These are phyloP conservation scores for Bufo gargarizans DNA, from an alignment of 2,113 vertebrate species.

Conservation along the genomic window DNA sequence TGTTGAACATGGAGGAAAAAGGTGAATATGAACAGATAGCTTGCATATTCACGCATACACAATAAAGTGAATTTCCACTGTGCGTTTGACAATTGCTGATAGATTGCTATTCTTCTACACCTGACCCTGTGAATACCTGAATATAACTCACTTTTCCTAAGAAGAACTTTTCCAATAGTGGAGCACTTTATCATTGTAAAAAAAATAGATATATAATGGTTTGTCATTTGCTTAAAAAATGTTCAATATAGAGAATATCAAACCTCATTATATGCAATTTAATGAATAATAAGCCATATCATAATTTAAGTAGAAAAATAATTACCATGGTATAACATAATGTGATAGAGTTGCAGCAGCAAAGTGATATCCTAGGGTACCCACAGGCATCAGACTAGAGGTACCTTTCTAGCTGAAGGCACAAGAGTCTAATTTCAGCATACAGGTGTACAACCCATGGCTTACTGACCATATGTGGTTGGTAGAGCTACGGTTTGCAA, in stretches of 20 bases:
- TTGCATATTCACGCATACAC: not conserved
- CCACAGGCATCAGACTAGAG: too few species aligned
- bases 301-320: too few species aligned
- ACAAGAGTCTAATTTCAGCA: too few species aligned
- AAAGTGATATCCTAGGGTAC: too few species aligned
- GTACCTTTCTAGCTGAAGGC: too few species aligned
- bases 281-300: too few species aligned
- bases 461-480: too few species aligned
- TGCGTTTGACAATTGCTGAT: slow-evolving; percentile 18
- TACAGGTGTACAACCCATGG: too few species aligned
- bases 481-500: too few species aligned
- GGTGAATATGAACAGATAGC: not conserved
- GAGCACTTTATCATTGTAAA: not conserved
- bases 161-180: not conserved
- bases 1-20: not conserved
- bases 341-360: not conserved
- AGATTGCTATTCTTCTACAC: slow-evolving; percentile 16
- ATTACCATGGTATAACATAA: not conserved
- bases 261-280: not conserved
- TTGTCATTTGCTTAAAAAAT: not conserved
- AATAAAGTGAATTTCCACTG: slow-evolving; percentile 13
- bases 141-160: not conserved
- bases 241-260: not conserved
- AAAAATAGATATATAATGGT: not conserved
- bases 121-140: slow-evolving; percentile 5